A percentile compares a stretch with the other conserved stretches of the same genome.
These are phyloP conservation scores for Psilopsiagon aymara DNA, from an alignment of 2,113 vertebrate species.

Conservation along the genomic window DNA sequence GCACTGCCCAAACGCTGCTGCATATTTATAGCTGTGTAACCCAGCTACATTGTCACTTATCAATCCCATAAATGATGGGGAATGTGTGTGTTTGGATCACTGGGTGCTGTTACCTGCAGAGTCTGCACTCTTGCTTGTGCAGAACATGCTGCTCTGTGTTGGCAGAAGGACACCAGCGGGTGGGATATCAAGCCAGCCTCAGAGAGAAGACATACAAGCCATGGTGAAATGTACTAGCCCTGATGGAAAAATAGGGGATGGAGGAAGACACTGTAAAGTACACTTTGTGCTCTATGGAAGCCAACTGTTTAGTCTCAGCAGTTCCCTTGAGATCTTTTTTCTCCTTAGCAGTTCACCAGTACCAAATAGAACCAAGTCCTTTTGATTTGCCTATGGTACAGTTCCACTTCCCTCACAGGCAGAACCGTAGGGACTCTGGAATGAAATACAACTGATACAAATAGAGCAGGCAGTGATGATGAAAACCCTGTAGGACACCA, in stretches of 20 bases:
- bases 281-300: background rate
- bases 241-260: background rate
- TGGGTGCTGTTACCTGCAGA: background rate
- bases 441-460: background rate
- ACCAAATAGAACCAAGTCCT: background rate
- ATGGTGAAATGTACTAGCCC: background rate
- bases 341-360: background rate
- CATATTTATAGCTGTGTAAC: slow-evolving; percentile 46
- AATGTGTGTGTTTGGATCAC: background rate
- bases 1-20: slow-evolving; percentile 48
- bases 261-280: background rate
- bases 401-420: background rate
- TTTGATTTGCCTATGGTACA: background rate
- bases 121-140: background rate
- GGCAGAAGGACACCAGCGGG: background rate
- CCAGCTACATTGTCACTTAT: slow-evolving; percentile 41
- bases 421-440: background rate
- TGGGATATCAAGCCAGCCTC: background rate
- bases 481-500: background rate
- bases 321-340: background rate
- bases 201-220: background rate
- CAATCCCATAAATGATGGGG: background rate
- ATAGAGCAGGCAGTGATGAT: background rate
- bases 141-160: background rate
- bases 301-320: background rate